phyloP scores from a whole-genome alignment of 2,888 invertebrate genomes.

The Siphlonurus alternatus region DNA sequence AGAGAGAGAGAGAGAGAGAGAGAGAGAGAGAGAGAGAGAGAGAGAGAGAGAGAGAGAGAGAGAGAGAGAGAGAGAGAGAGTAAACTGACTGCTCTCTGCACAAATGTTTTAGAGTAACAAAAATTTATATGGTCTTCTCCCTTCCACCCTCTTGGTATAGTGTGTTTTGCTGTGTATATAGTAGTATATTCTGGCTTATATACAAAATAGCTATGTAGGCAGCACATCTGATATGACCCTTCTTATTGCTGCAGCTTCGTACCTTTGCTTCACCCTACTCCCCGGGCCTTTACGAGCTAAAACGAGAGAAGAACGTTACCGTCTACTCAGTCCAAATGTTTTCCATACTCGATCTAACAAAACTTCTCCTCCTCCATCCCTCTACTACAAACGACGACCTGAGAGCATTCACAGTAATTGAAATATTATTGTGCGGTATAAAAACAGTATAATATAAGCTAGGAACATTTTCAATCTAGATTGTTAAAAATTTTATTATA shows the following conservation, averaged over 20 bases:
- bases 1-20: too few species aligned
- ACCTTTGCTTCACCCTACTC: background rate
- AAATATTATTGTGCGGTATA: background rate
- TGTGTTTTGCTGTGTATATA: too few species aligned
- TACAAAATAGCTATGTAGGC: background rate
- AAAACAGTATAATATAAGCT: background rate
- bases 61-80: background rate
- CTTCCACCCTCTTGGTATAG: background rate
- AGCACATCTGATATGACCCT: background rate
- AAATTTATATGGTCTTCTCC: background rate
- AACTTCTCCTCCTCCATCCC: background rate
- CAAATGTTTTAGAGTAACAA: background rate
- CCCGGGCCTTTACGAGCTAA: background rate
- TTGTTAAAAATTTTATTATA: background rate
- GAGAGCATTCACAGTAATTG: background rate
- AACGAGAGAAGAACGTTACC: too few species aligned
- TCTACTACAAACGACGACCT: background rate
- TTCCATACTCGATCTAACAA: background rate
- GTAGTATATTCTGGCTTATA: background rate
- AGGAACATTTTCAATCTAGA: background rate
- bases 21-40: background rate
- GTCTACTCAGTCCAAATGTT: background rate
- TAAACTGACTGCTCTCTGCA: background rate
- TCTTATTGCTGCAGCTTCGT: background rate
- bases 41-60: background rate